These are phyloP conservation scores for Ardeotis arabs DNA, from an alignment of 2,113 vertebrate species.

Conservation along the genomic window DNA sequence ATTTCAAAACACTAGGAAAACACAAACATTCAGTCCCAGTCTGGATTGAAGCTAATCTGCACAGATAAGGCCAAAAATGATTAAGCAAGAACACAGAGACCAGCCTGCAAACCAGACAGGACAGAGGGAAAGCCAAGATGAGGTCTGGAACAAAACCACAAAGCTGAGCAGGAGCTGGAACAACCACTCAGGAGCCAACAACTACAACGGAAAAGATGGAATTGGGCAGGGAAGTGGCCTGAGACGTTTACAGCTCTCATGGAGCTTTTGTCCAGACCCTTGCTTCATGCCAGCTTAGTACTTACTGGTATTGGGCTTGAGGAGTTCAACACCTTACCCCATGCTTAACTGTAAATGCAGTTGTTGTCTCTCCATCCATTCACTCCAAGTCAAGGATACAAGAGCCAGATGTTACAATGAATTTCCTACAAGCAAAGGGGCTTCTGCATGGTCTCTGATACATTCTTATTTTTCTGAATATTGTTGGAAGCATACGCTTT, in stretches of 20 bases:
- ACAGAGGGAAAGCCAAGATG: background rate
- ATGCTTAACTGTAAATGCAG: background rate
- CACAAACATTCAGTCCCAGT: background rate
- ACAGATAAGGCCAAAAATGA: background rate
- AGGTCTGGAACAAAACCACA: background rate
- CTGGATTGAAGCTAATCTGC: background rate
- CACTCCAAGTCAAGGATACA: background rate
- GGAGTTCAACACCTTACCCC: background rate
- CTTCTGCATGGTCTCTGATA: background rate
- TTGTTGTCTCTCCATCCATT: background rate
- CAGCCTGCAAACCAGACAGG: background rate
- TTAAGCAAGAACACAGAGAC: background rate
- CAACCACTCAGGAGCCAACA: background rate
- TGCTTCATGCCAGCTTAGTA: background rate
- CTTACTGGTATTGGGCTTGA: background rate
- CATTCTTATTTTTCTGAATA: background rate
- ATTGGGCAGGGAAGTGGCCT: background rate
- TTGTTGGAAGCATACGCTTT: background rate
- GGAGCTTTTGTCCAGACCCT: background rate
- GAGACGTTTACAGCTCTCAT: background rate
- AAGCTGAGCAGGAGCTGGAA: background rate
- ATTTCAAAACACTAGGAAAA: background rate
- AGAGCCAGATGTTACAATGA: background rate
- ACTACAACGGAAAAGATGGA: background rate
- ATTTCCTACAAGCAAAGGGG: background rate